Conservation (phyloP, 2,113 vertebrate genomes). For the Xenopus tropicalis region UCB_Xtro_10.0 CM004446.2:77185501-77186000, state of each 20-base stretch:
- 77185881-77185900: neutral
- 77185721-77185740: neutral
- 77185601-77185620: too few species aligned
- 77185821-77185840: conserved; percentile 29
- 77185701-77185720: neutral
- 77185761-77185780: neutral
- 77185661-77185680: neutral
- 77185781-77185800: neutral
- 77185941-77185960: conserved; percentile 21
- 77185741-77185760: neutral
- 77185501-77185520: too few species aligned
- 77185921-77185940: conserved; percentile 1
- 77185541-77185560: too few species aligned
- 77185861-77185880: neutral
- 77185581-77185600: too few species aligned
- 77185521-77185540: too few species aligned
- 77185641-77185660: too few species aligned
- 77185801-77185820: neutral
- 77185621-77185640: too few species aligned
- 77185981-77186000: neutral
- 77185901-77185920: conserved; percentile 9
- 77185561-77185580: too few species aligned
- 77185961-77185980: neutral
- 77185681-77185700: neutral
- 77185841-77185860: conserved; percentile 11